Evolutionary conservation across 1,140 invertebrate species (phyloP), one percentile per base, ranked within the genome.

Genomic region (Copidosoma floridanum): DNA sequence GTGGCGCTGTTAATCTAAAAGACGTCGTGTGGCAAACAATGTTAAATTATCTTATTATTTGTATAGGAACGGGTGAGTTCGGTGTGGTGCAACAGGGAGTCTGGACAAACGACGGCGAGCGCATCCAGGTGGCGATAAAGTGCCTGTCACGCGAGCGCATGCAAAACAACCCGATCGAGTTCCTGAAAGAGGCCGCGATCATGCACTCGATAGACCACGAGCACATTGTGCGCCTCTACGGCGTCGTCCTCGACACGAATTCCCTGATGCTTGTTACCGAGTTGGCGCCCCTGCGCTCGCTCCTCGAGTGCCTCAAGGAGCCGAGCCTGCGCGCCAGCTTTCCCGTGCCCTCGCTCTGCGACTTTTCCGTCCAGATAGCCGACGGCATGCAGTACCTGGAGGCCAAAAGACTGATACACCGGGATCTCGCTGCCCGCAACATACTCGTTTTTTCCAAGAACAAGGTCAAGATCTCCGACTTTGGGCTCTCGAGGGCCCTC

Each of bases 181-280:
- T 99, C 80, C 80, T 99, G 16, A 98, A 98, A 77, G 97, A 99
- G 81, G 97, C 96, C 1, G 93, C 93, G 4, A 96, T 98, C 40
- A 98, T 99, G 95, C 95, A 98, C 75, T 89, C 90, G 46, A 97
- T 99, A 67, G 93, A 97, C 71, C 95, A 99, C 75, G 92, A 95
- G 67, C 93, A 97, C 76, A 96, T 99, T 67, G 96, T 99, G 0
- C 82, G 94, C 18, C 81, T 99, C n/a, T 98, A 95, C 77, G 97
- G 97, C 1, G 95, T 99, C 37, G 97, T 99, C 4, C 79, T 99
- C 26, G 94, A 97, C 68, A 89, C 93, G n/a, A 91, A 94, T 67
- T 89, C 92, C 35, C 81, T 98, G 26, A 98, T 98, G 95, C 82
- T 99, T 74, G 95, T 97, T 1, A 98, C 95, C 2, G 97, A 99